Conservation (phyloP, 1,140 invertebrate species). For the Zaprionus ornatus region DNA sequence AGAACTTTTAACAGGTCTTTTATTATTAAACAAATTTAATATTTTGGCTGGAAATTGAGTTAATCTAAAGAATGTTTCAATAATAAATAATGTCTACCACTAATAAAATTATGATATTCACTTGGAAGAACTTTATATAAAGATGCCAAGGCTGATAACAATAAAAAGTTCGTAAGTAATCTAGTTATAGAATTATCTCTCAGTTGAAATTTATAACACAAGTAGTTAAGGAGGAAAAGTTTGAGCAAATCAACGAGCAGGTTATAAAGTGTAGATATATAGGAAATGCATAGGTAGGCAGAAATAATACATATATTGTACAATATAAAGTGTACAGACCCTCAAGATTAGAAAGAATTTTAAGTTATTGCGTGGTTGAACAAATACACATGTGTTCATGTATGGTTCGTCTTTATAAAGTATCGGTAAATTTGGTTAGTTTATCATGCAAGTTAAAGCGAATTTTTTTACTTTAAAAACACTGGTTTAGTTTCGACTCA, state of each 20-base stretch:
- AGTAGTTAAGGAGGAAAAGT: not conserved
- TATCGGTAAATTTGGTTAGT: not conserved
- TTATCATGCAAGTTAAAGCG: slow-evolving; percentile 30
- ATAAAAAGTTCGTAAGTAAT: not conserved
- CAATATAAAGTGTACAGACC: not conserved
- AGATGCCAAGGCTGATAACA: not conserved
- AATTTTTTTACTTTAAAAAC: not conserved
- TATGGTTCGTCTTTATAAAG: not conserved
- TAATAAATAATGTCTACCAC: not conserved
- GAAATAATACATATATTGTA: not conserved
- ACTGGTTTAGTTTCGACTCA: slow-evolving; percentile 30
- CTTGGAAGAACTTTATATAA: not conserved
- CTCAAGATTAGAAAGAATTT: slow-evolving; percentile 9
- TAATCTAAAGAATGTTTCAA: too few species aligned
- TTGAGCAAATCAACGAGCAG: not conserved
- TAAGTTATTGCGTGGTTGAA: not conserved
- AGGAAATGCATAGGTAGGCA: not conserved
- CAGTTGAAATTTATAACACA: not conserved
- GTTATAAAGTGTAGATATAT: not conserved
- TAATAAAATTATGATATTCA: not conserved
- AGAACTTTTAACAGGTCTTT: too few species aligned
- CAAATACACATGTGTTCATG: not conserved
- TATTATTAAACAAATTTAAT: too few species aligned
- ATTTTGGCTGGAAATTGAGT: not conserved
- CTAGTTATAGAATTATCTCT: not conserved